These are phyloP conservation scores for Metaphire vulgaris DNA, from an alignment of 1,140 invertebrate genomes.

Conservation along the genomic window DNA sequence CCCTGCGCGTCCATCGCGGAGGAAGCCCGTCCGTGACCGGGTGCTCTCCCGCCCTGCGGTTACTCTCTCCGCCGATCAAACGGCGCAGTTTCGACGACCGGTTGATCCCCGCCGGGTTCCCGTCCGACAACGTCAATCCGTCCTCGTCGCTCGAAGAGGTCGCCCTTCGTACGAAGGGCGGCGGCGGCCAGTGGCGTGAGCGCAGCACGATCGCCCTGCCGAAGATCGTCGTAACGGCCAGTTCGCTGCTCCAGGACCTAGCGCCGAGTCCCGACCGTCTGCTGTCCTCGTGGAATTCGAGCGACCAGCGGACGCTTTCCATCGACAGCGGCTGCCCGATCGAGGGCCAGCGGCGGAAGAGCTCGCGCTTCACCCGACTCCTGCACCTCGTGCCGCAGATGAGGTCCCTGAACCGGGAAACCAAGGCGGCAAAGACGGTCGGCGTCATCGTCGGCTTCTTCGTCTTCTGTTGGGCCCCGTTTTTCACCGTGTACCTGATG, in stretches of 20 bases:
- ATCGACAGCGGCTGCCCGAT: background rate
- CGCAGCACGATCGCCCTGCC: background rate
- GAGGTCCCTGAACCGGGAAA: slow-evolving; percentile 24
- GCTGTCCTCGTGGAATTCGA: too few species aligned
- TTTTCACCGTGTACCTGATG: slow-evolving; percentile 49
- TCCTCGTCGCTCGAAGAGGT: background rate
- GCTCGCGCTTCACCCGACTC: background rate
- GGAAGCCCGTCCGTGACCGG: background rate
- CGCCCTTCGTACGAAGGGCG: background rate
- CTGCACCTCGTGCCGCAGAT: slow-evolving; percentile 17
- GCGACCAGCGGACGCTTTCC: background rate
- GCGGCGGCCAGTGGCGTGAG: background rate
- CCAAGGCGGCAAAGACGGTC: slow-evolving; percentile 26
- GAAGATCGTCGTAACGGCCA: background rate
- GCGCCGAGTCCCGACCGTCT: background rate
- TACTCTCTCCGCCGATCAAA: background rate
- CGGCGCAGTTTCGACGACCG: background rate
- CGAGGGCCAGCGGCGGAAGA: background rate
- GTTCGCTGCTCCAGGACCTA: background rate
- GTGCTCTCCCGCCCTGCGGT: too few species aligned
- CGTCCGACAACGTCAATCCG: background rate
- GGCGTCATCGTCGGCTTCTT: slow-evolving; percentile 60
- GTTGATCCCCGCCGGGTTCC: background rate
- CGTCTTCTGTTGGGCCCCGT: slow-evolving; percentile 59
- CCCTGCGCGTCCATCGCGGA: slow-evolving; percentile 27